Percentiles rank a stretch among this genome's conserved stretches.
Evolutionary conservation across 2,888 invertebrate species (phyloP).

Genomic region (Meteorus colon): DNA sequence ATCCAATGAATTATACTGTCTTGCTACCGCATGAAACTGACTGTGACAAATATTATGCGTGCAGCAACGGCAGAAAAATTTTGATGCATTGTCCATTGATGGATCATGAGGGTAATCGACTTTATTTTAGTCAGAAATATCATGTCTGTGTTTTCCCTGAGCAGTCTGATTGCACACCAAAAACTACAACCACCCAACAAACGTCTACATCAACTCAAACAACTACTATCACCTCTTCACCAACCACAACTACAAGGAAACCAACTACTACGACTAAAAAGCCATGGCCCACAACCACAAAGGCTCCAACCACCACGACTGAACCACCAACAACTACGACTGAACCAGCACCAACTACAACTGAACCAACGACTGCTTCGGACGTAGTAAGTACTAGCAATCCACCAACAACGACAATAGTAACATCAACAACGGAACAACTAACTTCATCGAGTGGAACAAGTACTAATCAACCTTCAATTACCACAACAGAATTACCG

Average conservation of each 20-base stretch:
- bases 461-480: neutral
- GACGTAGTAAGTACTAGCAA: neutral
- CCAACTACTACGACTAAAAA: neutral
- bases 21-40: slow-evolving; percentile 54
- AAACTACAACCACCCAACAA: neutral
- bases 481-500: slow-evolving; percentile 8
- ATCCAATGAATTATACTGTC: slow-evolving; percentile 46
- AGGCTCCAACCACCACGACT: neutral
- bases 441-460: neutral
- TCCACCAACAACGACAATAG: neutral
- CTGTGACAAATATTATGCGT: slow-evolving; percentile 58
- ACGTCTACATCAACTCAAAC: neutral
- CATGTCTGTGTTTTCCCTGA: slow-evolving; percentile 54
- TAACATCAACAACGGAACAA: slow-evolving; percentile 8
- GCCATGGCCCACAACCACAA: neutral
- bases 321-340: neutral
- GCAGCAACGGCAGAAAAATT: slow-evolving; percentile 46
- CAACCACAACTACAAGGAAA: neutral
- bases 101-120: slow-evolving; percentile 32
- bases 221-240: neutral
- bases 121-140: slow-evolving; percentile 52
- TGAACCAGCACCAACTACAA: neutral
- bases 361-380: neutral
- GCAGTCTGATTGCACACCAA: slow-evolving; percentile 44
- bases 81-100: slow-evolving; percentile 49